phyloP scores from a whole-genome alignment of 2,113 vertebrate species.

The Salvelinus alpinus region DNA sequence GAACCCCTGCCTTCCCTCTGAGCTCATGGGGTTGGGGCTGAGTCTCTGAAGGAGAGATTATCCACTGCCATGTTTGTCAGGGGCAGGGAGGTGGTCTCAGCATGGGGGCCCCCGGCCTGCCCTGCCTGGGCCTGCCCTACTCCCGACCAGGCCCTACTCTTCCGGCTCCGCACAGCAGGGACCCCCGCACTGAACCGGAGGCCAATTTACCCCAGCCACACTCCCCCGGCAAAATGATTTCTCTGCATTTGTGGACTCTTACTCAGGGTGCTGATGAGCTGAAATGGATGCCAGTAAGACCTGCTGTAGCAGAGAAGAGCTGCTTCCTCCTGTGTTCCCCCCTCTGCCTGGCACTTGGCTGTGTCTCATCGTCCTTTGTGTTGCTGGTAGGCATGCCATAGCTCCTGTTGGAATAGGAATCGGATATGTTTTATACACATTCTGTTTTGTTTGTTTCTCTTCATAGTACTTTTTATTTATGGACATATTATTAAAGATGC shows the following conservation, averaged over 20 bases:
- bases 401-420: no score
- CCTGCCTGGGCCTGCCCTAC: conserved; percentile 76
- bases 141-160: conserved; percentile 72
- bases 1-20: conserved; percentile 50
- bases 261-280: conserved; percentile 73
- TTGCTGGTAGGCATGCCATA: not conserved
- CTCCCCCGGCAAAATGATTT: conserved; percentile 64
- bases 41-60: conserved; percentile 75
- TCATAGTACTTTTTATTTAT: no score
- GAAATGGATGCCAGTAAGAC: conserved; percentile 72
- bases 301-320: conserved; percentile 45
- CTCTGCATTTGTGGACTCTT: conserved; percentile 62
- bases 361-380: not conserved
- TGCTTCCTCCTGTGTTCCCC: conserved; percentile 36
- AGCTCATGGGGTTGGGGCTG: conserved; percentile 65
- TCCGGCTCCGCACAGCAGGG: conserved; percentile 72
- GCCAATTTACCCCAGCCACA: conserved; percentile 66
- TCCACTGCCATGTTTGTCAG: conserved; percentile 77
- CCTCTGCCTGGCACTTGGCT: conserved; percentile 28
- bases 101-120: conserved; percentile 61
- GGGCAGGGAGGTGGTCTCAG: conserved; percentile 71
- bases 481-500: no score
- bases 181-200: conserved; percentile 66
- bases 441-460: no score
- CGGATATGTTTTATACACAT: no score